Conservation (phyloP, 1,140 invertebrate genomes). For the Pachyrhynchus sulphureomaculatus region DNA sequence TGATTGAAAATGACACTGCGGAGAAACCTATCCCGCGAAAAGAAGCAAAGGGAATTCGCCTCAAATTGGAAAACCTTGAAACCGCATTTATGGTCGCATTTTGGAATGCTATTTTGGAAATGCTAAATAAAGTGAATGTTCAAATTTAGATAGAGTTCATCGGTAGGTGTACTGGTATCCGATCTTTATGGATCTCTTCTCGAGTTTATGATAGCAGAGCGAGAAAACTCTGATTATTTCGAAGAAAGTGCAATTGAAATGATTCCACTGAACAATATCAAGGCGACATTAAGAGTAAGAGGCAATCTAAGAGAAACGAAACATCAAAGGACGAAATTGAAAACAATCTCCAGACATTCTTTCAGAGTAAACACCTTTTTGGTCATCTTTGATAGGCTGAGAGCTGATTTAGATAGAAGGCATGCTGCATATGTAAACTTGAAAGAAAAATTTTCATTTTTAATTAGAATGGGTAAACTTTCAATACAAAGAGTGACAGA, state of each 20-base stretch:
- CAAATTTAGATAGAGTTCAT: constrained; percentile 30
- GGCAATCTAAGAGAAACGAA: no score
- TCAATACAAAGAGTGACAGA: constrained; percentile 26
- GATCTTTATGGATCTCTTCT: constrained; percentile 29
- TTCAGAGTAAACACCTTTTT: constrained; percentile 14
- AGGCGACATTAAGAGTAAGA: no score
- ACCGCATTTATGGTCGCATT: constrained; percentile 35
- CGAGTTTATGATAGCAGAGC: constrained; percentile 31
- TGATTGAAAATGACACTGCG: no score
- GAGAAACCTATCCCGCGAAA: no score
- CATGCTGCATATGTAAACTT: constrained; percentile 24
- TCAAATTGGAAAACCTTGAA: constrained; percentile 39
- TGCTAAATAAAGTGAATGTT: constrained; percentile 36
- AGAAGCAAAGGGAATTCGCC: no score
- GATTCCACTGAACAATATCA: no score
- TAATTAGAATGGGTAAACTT: constrained; percentile 20
- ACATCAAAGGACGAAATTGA: no score
- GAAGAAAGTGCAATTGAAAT: no score
- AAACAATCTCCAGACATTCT: not conserved
- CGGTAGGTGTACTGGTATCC: constrained; percentile 33
- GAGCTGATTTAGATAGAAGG: constrained; percentile 22
- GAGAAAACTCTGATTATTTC: constrained; percentile 31
- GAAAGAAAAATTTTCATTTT: constrained; percentile 25
- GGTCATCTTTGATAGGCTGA: constrained; percentile 17
- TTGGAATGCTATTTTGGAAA: no score